These are phyloP conservation scores for Diachrysia chrysitis DNA, from an alignment of 2,888 invertebrate species.

Conservation along the genomic window DNA sequence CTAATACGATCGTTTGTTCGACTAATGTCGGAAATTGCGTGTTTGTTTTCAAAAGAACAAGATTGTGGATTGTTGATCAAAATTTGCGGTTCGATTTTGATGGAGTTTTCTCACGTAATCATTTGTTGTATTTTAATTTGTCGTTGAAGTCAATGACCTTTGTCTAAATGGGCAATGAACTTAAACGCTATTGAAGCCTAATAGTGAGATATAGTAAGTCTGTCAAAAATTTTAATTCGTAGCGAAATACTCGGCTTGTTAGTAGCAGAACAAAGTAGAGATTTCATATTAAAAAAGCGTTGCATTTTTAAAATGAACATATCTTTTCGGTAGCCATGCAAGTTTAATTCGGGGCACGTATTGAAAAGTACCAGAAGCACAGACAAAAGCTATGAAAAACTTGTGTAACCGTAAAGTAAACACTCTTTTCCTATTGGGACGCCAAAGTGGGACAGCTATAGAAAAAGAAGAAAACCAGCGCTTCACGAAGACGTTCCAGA, in stretches of 20 bases:
- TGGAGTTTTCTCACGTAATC: conserved; percentile 5
- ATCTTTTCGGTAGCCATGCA: conserved; percentile 38
- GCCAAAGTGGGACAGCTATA: conserved; percentile 58
- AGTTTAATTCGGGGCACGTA: conserved; percentile 51
- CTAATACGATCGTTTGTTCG: conserved; percentile 74
- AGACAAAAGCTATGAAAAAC: conserved; percentile 60
- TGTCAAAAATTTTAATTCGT: too few species aligned
- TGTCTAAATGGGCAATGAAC: background rate
- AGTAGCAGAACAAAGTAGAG: background rate
- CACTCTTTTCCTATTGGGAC: conserved; percentile 56
- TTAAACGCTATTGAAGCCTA: background rate
- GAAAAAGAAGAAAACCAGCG: conserved; percentile 53
- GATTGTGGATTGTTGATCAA: conserved; percentile 36
- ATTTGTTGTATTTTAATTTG: background rate
- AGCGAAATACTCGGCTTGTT: background rate
- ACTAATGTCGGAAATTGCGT: conserved; percentile 66
- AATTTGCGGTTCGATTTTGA: conserved; percentile 36
- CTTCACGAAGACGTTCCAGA: conserved; percentile 56
- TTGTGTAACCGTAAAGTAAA: conserved; percentile 60
- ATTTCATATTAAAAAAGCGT: conserved; percentile 14
- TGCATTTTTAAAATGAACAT: conserved; percentile 40
- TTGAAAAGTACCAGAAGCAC: conserved; percentile 53
- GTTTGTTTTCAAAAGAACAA: conserved; percentile 57
- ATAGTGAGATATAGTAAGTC: background rate
- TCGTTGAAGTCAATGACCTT: background rate